A percentile compares a stretch with the other conserved stretches of the same genome.
phyloP scores from a whole-genome alignment of 2,888 invertebrate genomes.

The Dioctria linearis region DNA sequence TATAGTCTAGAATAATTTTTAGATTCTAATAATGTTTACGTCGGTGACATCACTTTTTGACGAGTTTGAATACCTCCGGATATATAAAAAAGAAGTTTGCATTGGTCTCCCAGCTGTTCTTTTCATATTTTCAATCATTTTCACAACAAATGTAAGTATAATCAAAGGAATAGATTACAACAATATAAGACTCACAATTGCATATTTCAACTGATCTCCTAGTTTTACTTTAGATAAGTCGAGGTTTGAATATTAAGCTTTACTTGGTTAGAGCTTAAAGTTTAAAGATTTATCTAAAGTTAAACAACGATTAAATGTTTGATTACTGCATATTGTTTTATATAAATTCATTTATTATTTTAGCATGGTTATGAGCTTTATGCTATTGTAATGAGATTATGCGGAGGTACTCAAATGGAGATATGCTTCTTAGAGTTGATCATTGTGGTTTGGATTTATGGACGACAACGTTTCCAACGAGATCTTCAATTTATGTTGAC shows the following conservation, averaged over 20 bases:
- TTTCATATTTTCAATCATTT: slow-evolving; percentile 63
- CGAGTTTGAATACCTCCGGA: slow-evolving; percentile 65
- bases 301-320: too few relatives aligned
- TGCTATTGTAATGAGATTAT: not conserved
- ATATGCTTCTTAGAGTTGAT: slow-evolving; percentile 86
- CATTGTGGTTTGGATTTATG: slow-evolving; percentile 88
- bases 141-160: slow-evolving; percentile 65
- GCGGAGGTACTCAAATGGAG: slow-evolving; percentile 80
- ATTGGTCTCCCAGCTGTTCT: slow-evolving; percentile 61
- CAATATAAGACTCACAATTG: too few relatives aligned
- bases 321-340: too few relatives aligned
- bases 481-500: slow-evolving; percentile 82
- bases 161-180: too few relatives aligned
- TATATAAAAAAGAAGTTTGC: slow-evolving; percentile 61
- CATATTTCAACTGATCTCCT: too few relatives aligned
- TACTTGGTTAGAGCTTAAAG: too few relatives aligned
- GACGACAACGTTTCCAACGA: slow-evolving; percentile 75
- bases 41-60: slow-evolving; percentile 65
- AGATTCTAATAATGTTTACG: slow-evolving; percentile 66
- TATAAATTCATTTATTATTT: not conserved
- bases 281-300: too few relatives aligned
- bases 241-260: too few relatives aligned
- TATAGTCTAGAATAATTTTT: not conserved
- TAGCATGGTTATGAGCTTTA: slow-evolving; percentile 24
- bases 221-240: too few relatives aligned